These are phyloP conservation scores for Ariolimax columbianus DNA, from an alignment of 2,888 invertebrate species.

Conservation along the genomic window DNA sequence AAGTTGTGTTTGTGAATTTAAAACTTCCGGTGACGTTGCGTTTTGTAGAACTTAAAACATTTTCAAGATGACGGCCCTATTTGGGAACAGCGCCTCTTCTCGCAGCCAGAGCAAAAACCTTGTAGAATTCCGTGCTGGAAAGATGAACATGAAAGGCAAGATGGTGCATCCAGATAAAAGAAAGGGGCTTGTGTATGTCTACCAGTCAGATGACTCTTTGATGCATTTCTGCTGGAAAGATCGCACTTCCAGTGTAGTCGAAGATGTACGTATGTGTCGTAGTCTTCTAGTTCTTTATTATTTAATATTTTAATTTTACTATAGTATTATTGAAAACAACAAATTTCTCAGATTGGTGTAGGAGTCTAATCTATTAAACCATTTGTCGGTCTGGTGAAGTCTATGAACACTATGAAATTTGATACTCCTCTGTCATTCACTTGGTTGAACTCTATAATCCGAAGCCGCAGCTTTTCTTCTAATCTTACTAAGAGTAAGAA, in stretches of 20 bases:
- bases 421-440: too few relatives aligned
- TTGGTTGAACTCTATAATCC: too few relatives aligned
- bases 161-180: slow-evolving; percentile 92
- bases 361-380: too few relatives aligned
- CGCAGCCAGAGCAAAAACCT: slow-evolving; percentile 87
- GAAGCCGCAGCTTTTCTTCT: too few relatives aligned
- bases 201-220: slow-evolving; percentile 96
- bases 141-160: slow-evolving; percentile 95
- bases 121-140: slow-evolving; percentile 95
- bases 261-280: slow-evolving; percentile 86
- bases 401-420: too few relatives aligned
- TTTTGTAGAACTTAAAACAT: slow-evolving; percentile 24
- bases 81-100: slow-evolving; percentile 52
- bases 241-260: slow-evolving; percentile 92
- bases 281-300: too few relatives aligned
- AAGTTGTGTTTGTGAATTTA: neutral
- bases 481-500: too few relatives aligned
- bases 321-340: too few relatives aligned
- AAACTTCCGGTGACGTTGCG: slow-evolving; percentile 44
- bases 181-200: slow-evolving; percentile 95
- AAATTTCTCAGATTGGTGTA: too few relatives aligned
- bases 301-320: too few relatives aligned
- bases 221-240: slow-evolving; percentile 99
- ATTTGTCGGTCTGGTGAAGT: too few relatives aligned
- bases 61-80: slow-evolving; percentile 57